phyloP scores from a whole-genome alignment of 2,113 vertebrate species.

The Cacatua alba region DNA sequence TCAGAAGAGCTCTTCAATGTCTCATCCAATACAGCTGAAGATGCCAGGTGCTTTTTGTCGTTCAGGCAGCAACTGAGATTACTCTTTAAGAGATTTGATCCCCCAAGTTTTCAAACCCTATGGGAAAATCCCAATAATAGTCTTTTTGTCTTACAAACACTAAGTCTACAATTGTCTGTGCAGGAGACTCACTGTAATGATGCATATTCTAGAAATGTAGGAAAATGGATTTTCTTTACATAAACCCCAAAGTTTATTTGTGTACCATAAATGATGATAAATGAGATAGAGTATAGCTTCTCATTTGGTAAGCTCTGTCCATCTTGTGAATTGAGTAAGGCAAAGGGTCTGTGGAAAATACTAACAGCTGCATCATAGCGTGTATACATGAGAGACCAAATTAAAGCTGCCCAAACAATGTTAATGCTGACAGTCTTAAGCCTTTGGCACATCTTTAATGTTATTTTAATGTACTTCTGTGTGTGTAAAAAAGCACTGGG shows the following conservation, averaged over 20 bases:
- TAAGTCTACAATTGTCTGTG: not conserved
- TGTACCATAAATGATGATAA: not conserved
- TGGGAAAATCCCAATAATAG: not conserved
- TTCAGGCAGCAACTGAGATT: not conserved
- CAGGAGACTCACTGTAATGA: not conserved
- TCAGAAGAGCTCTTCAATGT: not conserved
- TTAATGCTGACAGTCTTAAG: not conserved
- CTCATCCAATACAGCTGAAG: not conserved
- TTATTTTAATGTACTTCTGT: not conserved
- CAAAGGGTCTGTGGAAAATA: not conserved
- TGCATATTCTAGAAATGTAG: not conserved
- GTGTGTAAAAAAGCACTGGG: not conserved
- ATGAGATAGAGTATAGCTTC: not conserved
- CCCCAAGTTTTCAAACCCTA: not conserved
- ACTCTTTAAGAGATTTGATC: not conserved
- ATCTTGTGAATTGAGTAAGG: not conserved
- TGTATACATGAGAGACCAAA: not conserved
- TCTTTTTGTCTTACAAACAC: not conserved
- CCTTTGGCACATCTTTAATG: not conserved
- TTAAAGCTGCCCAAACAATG: not conserved
- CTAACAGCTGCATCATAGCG: not conserved
- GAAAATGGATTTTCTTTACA: not conserved
- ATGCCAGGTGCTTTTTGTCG: not conserved
- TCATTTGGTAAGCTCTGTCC: not conserved
- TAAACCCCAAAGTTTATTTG: not conserved